phyloP scores from a whole-genome alignment of 2,113 vertebrate species.

The Psittacula cyanocephala region DNA sequence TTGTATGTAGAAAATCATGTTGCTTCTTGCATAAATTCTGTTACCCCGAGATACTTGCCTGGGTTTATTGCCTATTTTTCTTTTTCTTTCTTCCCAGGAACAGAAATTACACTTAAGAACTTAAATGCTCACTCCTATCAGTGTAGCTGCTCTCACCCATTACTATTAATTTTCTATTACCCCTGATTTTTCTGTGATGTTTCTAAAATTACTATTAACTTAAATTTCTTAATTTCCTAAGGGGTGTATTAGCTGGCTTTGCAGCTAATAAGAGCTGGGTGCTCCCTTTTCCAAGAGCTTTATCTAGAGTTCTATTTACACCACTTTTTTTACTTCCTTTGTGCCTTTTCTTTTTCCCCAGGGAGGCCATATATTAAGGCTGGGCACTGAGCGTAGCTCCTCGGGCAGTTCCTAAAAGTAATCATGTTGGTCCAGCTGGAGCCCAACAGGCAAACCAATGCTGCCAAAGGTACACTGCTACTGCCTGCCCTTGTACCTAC shows the following conservation, averaged over 20 bases:
- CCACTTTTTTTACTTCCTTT: not conserved
- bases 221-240: constrained; percentile 44
- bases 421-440: fast-evolving
- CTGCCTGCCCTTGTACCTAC: not conserved
- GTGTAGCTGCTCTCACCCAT: not conserved
- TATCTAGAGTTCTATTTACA: not conserved
- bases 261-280: not conserved
- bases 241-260: not conserved
- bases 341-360: not conserved
- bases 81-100: not conserved
- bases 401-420: not conserved
- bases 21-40: not conserved
- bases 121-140: not conserved
- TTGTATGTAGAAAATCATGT: not conserved
- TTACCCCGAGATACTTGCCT: not conserved
- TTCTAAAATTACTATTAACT: constrained; percentile 33
- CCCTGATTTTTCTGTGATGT: not conserved
- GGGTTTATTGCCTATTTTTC: not conserved
- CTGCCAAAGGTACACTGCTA: not conserved
- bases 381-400: not conserved
- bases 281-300: not conserved
- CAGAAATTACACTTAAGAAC: not conserved
- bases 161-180: not conserved
- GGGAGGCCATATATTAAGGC: not conserved
- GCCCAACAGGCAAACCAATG: not conserved